phyloP scores from a whole-genome alignment of 53 echinoderm and acorn worm species.

The Stichopus horrens region DNA sequence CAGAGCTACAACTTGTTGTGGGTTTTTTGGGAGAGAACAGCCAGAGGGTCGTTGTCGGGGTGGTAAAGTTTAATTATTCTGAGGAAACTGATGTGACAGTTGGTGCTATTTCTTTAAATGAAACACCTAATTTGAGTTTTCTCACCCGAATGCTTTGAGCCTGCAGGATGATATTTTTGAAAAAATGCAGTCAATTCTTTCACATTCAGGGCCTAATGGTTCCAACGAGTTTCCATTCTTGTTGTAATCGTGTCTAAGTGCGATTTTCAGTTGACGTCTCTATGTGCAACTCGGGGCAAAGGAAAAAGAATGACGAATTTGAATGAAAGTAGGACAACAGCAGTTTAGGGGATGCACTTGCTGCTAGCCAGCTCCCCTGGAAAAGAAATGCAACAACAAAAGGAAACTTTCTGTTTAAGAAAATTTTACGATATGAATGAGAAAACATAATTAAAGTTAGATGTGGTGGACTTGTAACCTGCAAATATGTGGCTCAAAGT shows the following conservation, averaged over 20 bases:
- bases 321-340: too few relatives aligned
- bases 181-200: not conserved
- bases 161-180: not conserved
- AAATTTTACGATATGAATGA: too few relatives aligned
- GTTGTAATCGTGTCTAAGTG: not conserved
- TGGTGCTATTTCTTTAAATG: not conserved
- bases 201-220: not conserved
- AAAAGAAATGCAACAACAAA: too few relatives aligned
- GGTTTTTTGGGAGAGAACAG: not conserved
- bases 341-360: too few relatives aligned
- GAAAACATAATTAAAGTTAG: too few relatives aligned
- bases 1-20: slow-evolving; percentile 9
- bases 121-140: not conserved
- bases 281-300: not conserved
- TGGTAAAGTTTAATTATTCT: not conserved
- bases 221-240: not conserved
- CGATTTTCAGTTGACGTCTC: not conserved
- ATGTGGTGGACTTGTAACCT: too few relatives aligned
- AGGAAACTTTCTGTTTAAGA: too few relatives aligned
- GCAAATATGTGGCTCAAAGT: too few relatives aligned
- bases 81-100: not conserved
- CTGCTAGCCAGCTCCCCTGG: too few relatives aligned
- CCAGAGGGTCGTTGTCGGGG: not conserved
- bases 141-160: not conserved
- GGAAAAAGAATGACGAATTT: too few relatives aligned